A percentile compares a stretch with the other conserved stretches of the same genome.
Conservation (phyloP, 2,113 vertebrate genomes). For the Columba janthina region DNA sequence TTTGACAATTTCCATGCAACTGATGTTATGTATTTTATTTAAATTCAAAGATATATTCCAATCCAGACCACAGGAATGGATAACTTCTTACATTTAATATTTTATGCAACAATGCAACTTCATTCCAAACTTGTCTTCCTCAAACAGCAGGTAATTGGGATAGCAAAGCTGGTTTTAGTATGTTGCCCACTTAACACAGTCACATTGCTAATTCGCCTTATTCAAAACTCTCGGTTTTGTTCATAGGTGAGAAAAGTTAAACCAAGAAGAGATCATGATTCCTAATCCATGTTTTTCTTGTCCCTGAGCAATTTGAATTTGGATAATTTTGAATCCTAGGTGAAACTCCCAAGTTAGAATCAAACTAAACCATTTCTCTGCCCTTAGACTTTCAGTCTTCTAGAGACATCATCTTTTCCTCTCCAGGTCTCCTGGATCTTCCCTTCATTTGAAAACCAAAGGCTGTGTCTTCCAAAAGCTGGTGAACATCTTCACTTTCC, state of each 20-base stretch:
- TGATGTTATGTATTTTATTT: not conserved
- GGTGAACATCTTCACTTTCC: not conserved
- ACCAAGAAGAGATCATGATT: not conserved
- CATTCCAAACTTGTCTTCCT: not conserved
- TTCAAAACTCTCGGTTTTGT: not conserved
- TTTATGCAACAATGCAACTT: not conserved
- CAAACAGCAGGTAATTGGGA: not conserved
- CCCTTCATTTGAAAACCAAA: not conserved
- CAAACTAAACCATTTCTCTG: not conserved
- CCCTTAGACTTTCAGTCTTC: not conserved
- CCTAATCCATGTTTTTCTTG: not conserved
- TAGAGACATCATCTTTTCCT: not conserved
- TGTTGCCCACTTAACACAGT: not conserved
- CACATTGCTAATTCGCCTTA: not conserved
- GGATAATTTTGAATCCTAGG: not conserved
- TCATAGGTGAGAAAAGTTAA: not conserved
- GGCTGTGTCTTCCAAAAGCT: not conserved
- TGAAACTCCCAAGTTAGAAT: not conserved
- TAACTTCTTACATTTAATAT: not conserved
- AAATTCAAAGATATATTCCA: not conserved
- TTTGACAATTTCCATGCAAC: not conserved
- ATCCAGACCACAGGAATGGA: not conserved
- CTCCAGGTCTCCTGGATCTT: not conserved
- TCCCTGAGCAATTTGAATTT: not conserved
- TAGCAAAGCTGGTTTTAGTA: not conserved